phyloP scores from a whole-genome alignment of 2,113 vertebrate species.

The Eretmochelys imbricata region DNA sequence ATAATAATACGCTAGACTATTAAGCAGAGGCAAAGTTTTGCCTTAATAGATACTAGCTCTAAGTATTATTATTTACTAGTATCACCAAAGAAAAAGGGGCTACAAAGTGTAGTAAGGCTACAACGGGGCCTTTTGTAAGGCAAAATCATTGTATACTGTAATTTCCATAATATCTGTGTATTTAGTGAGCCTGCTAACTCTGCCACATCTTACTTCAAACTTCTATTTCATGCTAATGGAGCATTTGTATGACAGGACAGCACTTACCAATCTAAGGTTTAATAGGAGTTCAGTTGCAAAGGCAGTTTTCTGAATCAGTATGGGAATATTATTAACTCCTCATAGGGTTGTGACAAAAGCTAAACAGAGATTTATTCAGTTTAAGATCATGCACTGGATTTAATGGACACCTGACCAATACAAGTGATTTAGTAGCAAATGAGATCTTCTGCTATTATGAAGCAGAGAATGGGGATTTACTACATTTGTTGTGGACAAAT shows the following conservation, averaged over 20 bases:
- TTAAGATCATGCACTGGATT: slow-evolving; percentile 3
- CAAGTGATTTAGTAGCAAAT: slow-evolving; percentile 11
- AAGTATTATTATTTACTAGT: not conserved
- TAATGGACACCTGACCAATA: slow-evolving; percentile 13
- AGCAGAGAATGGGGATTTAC: not conserved
- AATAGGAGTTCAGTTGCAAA: slow-evolving; percentile 46
- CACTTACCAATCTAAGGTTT: slow-evolving; percentile 37
- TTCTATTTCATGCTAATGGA: slow-evolving; percentile 27
- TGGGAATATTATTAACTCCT: slow-evolving; percentile 33
- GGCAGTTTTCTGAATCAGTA: slow-evolving; percentile 33
- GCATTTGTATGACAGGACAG: slow-evolving; percentile 36
- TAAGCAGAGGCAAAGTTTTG: slow-evolving; percentile 3
- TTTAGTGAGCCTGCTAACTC: not conserved
- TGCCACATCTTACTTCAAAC: not conserved
- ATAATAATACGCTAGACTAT: not conserved
- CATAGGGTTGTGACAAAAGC: not conserved
- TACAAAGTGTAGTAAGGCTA: not conserved
- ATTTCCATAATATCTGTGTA: slow-evolving; percentile 12
- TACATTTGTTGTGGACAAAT: slow-evolving; percentile 12
- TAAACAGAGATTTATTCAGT: slow-evolving; percentile 28
- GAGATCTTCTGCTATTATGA: not conserved
- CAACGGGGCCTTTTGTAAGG: not conserved
- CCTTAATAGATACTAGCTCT: accelerated
- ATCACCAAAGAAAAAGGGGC: not conserved
- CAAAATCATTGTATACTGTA: not conserved